Conservation (phyloP, 2,888 invertebrate species). For the Automeris io region DNA sequence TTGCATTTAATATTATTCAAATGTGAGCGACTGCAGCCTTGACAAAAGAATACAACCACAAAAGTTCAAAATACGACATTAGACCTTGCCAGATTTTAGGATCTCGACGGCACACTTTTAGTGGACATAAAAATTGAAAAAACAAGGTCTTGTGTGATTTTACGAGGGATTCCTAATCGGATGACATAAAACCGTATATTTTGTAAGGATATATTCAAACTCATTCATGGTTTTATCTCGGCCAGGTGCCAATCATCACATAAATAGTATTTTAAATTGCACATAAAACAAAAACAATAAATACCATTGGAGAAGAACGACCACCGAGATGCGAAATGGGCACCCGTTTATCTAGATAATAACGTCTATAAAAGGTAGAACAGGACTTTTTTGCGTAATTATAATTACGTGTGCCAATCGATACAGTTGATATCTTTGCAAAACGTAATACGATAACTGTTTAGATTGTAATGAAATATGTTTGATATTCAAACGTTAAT, state of each 20-base stretch:
- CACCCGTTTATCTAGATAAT: slow-evolving; percentile 13
- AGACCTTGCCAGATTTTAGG: not conserved
- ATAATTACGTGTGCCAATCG: too few species aligned
- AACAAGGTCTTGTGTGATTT: not conserved
- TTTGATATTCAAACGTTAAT: too few species aligned
- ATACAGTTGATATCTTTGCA: too few species aligned
- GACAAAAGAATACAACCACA: not conserved
- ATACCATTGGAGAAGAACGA: not conserved
- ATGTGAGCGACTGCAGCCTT: not conserved
- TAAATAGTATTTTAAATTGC: not conserved
- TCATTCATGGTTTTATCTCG: slow-evolving; percentile 6
- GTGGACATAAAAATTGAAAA: slow-evolving; percentile 3
- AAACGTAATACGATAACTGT: too few species aligned
- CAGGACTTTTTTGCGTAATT: too few species aligned
- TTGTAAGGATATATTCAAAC: slow-evolving; percentile 6
- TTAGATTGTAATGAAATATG: too few species aligned
- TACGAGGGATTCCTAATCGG: not conserved
- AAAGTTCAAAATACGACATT: slow-evolving; percentile 1
- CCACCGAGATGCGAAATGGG: not conserved
- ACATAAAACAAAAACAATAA: too few species aligned
- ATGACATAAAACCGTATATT: slow-evolving; percentile 1
- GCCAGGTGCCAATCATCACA: not conserved
- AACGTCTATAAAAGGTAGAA: too few species aligned
- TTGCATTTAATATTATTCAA: not conserved
- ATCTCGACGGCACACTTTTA: slow-evolving; percentile 1